Base-by-base conservation (phyloP, 2,888 invertebrate genomes). In the Lycocerus yunnanus region DNA sequence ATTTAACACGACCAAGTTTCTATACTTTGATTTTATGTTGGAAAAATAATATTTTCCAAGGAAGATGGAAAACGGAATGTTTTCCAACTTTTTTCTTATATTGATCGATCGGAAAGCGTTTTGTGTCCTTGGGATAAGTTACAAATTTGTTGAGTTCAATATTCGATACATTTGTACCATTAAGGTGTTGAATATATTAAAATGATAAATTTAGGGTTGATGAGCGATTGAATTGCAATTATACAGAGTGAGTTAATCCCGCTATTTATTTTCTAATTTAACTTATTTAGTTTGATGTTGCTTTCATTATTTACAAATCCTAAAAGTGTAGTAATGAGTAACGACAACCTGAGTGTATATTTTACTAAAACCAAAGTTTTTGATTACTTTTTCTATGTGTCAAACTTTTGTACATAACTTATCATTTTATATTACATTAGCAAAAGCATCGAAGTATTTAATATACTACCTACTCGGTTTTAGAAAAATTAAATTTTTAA, bases 241-340 rank as follows among this genome's bases (percentile, higher is more conserved):
- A 43, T 43, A 43, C 43, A 43, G 43, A n/a, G 43, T 43, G 43
- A 43, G 43, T 43, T 63, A 63, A 63, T 63, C 61, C 20, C 13
- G 20, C 61, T 63, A 63, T 63, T 63, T 63, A 63, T 63, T 63
- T 63, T 63, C 61, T 63, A 63, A 63, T 63, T 63, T 63, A 63
- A 63, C 16, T 20, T 18, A 63, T 16, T 63, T 63, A 16, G 61
- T 63, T 63, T 63, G 20, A 20, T 63, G 20, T 16, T 43, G 43
- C 43, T 43, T 63, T 63, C 61, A 63, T 63, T 18, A 63, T 63
- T 63, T 63, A 18, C 20, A 63, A 63, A 63, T 20, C 61, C 61
- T 18, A 63, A 20, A 63, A 20, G 20, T 18, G 20, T 63, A 63
- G 61, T 63, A 63, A 63, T 63, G 61, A 63, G 61, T 63, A 63